Evolutionary conservation across 2,888 invertebrate species (phyloP), one percentile per base, ranked within the genome.

Genomic region (Hydraecia micacea): DNA sequence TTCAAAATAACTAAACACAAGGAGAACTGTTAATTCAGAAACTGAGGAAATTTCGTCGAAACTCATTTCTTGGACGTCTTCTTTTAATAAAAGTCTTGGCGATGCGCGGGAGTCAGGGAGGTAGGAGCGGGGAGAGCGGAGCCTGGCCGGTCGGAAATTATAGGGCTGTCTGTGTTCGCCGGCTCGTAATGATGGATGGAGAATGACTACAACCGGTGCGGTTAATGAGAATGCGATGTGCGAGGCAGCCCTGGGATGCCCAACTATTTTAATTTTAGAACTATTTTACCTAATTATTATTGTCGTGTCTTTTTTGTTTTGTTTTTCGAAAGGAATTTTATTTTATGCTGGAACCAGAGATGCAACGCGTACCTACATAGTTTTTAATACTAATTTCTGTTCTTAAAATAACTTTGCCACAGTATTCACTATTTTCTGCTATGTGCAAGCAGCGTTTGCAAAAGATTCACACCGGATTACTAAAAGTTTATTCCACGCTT

Each of bases 181-280:
- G 91, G 92, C 89, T 88, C 90, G 91, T 96, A 96, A 96, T 96
- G 96, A 96, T 94, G 95, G 95, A 96, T 95, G 92, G 93, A 90
- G 92, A 91, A 87, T 91, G 91, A 91, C 91, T 92, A 90, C 89
- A 89, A 79, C 81, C 89, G 88, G 91, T 89, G 88, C 87, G 86
- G 87, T 91, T 95, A 95, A 95, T 96, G 95, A 96, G 95, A 93
- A 94, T 91, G 93, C 85, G 83, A 71, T 84, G 81, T 84, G 85
- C 81, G 92, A 87, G 94, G 94, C 93, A 96, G 90, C 95, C 95
- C 95, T 96, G 92, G 73, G 84, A 71, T 76, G 65, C 84, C 80
- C 84, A 78, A 87, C 88, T 80, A 87, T 90, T 90, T 90, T 90
- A 90, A 91, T 91, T 90, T 87, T 80, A 88, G 81, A 90, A 88